Evolutionary conservation across 2,888 invertebrate species (phyloP).

Genomic region (Drosophila multiciliata): DNA sequence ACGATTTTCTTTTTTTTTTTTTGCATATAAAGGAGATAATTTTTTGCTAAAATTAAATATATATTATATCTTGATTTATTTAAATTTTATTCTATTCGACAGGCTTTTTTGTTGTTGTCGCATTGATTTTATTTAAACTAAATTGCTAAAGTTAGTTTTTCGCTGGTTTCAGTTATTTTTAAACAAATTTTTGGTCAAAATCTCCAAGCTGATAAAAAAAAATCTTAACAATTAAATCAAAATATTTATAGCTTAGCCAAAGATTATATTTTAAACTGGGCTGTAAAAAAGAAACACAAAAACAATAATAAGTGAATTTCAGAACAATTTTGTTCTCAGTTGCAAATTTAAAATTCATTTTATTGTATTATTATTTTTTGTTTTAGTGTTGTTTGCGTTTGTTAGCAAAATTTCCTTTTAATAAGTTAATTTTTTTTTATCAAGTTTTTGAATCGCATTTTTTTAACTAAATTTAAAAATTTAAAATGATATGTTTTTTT

Average conservation of each 20-base stretch:
- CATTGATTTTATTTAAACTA: background rate
- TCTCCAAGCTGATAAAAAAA: background rate
- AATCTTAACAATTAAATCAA: background rate
- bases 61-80: background rate
- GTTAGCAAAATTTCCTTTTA: no score
- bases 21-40: background rate
- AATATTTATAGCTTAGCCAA: background rate
- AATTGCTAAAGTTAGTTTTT: background rate
- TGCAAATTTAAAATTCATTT: no score
- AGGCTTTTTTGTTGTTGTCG: background rate
- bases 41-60: background rate
- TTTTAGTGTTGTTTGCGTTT: no score
- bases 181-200: background rate
- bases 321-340: no score
- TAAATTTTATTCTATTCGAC: background rate
- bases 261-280: no score
- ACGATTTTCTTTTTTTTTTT: background rate
- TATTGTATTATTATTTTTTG: no score
- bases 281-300: no score
- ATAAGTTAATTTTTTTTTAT: no score
- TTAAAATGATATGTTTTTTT: no score
- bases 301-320: no score
- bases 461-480: no score
- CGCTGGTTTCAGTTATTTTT: background rate
- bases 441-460: no score